Evolutionary conservation across 2,113 vertebrate genomes (phyloP), one percentile per base, ranked within the genome.

Genomic region (Saimiri boliviensis): DNA sequence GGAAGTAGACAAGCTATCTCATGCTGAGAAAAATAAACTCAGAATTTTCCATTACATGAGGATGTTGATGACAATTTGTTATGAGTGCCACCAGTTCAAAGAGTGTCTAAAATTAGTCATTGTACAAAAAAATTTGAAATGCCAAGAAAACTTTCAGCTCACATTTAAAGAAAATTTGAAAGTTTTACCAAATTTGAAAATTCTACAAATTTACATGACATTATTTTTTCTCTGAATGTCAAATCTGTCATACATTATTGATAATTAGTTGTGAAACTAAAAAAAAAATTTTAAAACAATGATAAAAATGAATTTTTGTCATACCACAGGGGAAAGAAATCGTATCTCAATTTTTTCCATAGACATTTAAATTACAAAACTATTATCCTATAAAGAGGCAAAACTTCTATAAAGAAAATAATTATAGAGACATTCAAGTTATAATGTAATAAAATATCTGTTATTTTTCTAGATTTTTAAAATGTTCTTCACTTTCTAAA

Each of bases 91-190:
- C 94, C 60, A 84, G 60, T 81, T 96, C 52, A 88, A 73, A 96
- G 52, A 80, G 40, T 58, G 17, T 93, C 73, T 95, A 95, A 95
- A 58, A 93, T 93, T 88, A 95, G 37, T 93, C 37, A 96, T 40
- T 96, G 49, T 58, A 94, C 20, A 86, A 58, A 83, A 96, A 94
- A 95, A 58, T 71, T 19, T 37, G 10, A 97, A 91, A 32, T 85
- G 63, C 80, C 45, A 89, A 93, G 83, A 93, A 93, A 84, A 60
- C 56, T 66, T 93, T 79, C 16, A 91, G 40, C 21, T 87, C 37
- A 74, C 60, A 79, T 76, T 73, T 49, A 23, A 86, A 80, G 58
- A 19, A 88, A 77, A 23, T n/a, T 93, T 23, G 27, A 76, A 58
- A 76, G 30, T 95, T 88, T 88, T 85, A 93, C 40, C 71, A 84